Evolutionary conservation across 2,113 vertebrate species (phyloP), one percentile per base, ranked within the genome.

Genomic region (Strix uralensis): DNA sequence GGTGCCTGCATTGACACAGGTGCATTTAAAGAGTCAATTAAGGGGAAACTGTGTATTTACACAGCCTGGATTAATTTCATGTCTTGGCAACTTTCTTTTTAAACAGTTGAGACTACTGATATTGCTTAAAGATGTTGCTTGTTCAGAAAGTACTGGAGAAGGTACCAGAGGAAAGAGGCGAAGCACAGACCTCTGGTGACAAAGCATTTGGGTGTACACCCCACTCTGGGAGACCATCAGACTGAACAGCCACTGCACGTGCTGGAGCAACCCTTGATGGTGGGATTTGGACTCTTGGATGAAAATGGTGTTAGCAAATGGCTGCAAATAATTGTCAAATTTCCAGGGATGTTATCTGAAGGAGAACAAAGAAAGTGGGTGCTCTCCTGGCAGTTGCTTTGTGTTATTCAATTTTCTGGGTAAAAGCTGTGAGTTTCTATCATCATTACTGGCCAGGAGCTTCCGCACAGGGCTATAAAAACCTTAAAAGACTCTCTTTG

Each of bases 21-120:
- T 92, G 94, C 90, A 61, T 88, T 80, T 95, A 95, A 97, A 96
- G 96, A 95, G 94, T 97, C 97, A 97, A 95, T 97, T 97, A 96
- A 88, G 92, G 88, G 90, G 27, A 86, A 81, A 29, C 20, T 81
- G 94, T 71, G 66, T 94, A 73, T 97, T 97, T 97, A 40, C 95
- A 84, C 58, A 65, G 72, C 55, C 75, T 62, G 57, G 40, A 75
- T 96, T 93, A 30, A 93, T 90, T 93, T 75, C 4, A 4, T 11
- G 15, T 61, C 93, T 93, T 65, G 77, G 86, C 42, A 92, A 80
- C 86, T 90, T 94, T 72, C 69, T 92, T 96, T 94, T 79, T 49
- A 69, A 90, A 34, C 75, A 67, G 10, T 91, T 71, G 44, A 80
- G 44, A 19, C 17, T 55, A 0, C 23, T 42, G 32, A 23, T 38